Conservation (phyloP, 2,113 vertebrate species). For the Piliocolobus tephrosceles region DNA sequence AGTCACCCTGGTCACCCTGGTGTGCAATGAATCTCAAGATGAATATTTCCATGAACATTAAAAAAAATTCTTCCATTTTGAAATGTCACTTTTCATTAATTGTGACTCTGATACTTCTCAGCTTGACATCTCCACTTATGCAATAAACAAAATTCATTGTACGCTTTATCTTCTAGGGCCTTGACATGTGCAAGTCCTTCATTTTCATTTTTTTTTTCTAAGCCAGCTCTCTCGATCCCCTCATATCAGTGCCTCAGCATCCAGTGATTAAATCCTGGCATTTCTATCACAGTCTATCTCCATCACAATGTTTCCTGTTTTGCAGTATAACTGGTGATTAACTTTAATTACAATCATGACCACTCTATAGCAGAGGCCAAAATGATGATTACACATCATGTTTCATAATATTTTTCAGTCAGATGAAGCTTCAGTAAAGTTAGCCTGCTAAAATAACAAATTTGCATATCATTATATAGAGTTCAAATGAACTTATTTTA, state of each 20-base stretch:
- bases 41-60: not conserved
- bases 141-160: conserved; percentile 1
- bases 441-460: not conserved
- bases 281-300: not conserved
- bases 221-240: not conserved
- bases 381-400: conserved; percentile 45
- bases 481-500: conserved; percentile 42
- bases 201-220: conserved; percentile 41
- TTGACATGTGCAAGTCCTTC: not conserved
- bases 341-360: conserved; percentile 49
- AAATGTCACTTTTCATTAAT: not conserved
- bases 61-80: not conserved
- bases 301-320: conserved; percentile 2
- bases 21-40: not conserved
- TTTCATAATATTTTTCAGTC: conserved; percentile 49
- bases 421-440: conserved; percentile 13
- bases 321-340: conserved; percentile 25
- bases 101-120: not conserved
- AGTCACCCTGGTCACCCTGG: no score
- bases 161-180: not conserved
- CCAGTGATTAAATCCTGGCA: not conserved
- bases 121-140: not conserved
- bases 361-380: not conserved
- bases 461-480: conserved; percentile 3
- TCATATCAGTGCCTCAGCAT: not conserved